These are phyloP conservation scores for Todiramphus saurophagus DNA, from an alignment of 2,113 vertebrate species.

Conservation along the genomic window DNA sequence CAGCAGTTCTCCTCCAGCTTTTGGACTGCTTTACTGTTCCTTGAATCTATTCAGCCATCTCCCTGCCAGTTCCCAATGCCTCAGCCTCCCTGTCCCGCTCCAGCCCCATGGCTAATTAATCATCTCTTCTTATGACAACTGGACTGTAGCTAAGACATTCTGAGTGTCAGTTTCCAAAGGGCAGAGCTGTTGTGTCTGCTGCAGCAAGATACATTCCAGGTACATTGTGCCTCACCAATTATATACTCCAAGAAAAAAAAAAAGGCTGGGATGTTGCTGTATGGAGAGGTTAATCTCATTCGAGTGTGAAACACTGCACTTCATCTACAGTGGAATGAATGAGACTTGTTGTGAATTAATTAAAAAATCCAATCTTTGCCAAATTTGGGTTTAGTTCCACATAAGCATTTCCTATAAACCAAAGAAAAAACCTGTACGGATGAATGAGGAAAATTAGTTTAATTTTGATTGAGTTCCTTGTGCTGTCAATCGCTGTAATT, in stretches of 20 bases:
- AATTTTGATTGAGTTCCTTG: not conserved
- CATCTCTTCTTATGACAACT: conserved; percentile 3
- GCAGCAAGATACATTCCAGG: not conserved
- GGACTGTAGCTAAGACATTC: not conserved
- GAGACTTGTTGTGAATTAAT: conserved; percentile 10
- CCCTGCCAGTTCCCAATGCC: conserved; percentile 14
- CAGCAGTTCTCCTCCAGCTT: conserved; percentile 42
- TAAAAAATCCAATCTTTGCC: not conserved
- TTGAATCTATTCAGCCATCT: conserved; percentile 8
- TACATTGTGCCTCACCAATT: not conserved
- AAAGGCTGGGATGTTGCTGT: not conserved
- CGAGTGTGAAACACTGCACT: not conserved
- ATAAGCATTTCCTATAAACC: not conserved
- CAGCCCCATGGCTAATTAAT: conserved; percentile 21
- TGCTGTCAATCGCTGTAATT: not conserved
- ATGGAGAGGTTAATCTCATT: not conserved
- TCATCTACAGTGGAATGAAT: not conserved
- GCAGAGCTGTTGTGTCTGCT: conserved; percentile 23
- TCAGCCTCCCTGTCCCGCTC: not conserved
- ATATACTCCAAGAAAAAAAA: not conserved
- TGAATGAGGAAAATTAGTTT: not conserved
- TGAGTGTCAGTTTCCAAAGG: not conserved
- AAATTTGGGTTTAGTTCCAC: conserved; percentile 10
- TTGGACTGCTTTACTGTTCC: not conserved
- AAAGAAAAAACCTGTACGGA: not conserved